These are phyloP conservation scores for Acrocyrtus sp. DNA, from an alignment of 2,888 invertebrate species.

Conservation along the genomic window DNA sequence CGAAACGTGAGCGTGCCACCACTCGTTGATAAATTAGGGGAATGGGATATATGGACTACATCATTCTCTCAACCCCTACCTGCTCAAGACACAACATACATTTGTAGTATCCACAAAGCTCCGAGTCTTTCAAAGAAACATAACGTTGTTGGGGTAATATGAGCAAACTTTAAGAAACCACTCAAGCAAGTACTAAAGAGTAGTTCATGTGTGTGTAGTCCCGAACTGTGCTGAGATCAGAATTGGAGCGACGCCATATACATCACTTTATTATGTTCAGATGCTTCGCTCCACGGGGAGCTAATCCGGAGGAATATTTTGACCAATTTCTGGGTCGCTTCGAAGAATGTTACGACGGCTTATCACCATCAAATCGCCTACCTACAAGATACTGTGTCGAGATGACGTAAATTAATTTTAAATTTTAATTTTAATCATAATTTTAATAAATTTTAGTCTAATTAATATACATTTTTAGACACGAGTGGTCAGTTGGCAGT, in stretches of 20 bases:
- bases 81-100: slow-evolving; percentile 13
- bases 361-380: no score
- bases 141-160: slow-evolving; percentile 18
- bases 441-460: no score
- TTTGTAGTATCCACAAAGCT: slow-evolving; percentile 12
- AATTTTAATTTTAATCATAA: no score
- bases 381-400: no score
- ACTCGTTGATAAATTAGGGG: background rate
- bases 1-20: background rate
- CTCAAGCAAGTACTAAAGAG: background rate
- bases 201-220: background rate
- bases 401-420: no score
- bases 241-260: background rate
- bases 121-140: background rate
- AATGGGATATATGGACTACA: background rate
- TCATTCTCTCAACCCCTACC: background rate
- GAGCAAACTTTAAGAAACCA: background rate
- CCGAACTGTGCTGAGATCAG: background rate
- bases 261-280: slow-evolving; percentile 15
- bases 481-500: no score
- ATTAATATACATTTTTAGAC: no score
- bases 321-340: no score
- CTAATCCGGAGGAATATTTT: no score
- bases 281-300: background rate
- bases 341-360: no score